A percentile compares a stretch with the other conserved stretches of the same genome.
phyloP scores from a whole-genome alignment of 1,140 invertebrate species.

The Ceratosolen fusciceps region DNA sequence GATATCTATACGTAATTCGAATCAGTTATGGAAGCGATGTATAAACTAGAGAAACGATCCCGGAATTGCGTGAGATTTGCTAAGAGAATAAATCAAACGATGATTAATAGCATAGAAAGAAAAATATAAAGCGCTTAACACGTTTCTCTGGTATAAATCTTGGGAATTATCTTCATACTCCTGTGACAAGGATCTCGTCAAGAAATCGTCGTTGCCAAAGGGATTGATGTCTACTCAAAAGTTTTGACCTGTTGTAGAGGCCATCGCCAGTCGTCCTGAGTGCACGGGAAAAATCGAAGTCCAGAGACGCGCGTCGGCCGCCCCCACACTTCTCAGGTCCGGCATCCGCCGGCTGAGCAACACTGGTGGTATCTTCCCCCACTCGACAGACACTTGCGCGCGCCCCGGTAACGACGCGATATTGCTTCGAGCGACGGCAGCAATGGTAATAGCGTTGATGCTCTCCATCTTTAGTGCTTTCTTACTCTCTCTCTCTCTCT shows the following conservation, averaged over 20 bases:
- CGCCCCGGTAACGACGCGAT: slow-evolving; percentile 21
- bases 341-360: slow-evolving; percentile 29
- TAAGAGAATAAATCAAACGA: no score
- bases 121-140: no score
- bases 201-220: neutral
- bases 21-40: no score
- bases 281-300: neutral
- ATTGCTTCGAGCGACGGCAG: neutral
- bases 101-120: no score
- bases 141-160: no score
- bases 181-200: no score
- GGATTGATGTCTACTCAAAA: neutral
- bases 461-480: neutral
- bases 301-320: neutral
- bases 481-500: slow-evolving; percentile 1
- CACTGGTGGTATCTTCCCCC: slow-evolving; percentile 45
- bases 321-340: neutral
- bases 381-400: neutral
- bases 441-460: no score
- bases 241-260: neutral
- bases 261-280: neutral
- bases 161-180: no score
- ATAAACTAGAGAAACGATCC: no score
- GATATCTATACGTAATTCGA: no score
- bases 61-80: no score